These are phyloP conservation scores for Ptychadena robeensis DNA, from an alignment of 2,797 vertebrate species.

Conservation along the genomic window DNA sequence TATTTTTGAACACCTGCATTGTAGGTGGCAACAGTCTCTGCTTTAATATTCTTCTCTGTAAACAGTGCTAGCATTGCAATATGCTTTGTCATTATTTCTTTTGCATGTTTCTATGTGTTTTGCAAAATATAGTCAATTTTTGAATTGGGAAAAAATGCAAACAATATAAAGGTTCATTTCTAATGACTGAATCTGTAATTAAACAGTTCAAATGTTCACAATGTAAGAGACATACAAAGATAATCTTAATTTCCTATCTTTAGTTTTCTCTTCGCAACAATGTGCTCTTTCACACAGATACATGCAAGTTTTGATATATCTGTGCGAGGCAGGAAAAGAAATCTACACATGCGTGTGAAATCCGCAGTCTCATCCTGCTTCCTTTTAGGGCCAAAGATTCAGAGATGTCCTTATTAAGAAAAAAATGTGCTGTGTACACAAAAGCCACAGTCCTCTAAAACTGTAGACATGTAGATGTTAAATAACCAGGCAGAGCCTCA, in stretches of 20 bases:
- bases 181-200: background rate
- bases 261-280: background rate
- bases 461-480: background rate
- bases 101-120: no score
- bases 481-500: background rate
- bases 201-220: background rate
- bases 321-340: conserved; percentile 19
- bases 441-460: background rate
- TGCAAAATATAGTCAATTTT: no score
- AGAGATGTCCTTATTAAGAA: background rate
- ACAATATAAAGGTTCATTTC: background rate
- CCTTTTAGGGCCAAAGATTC: background rate
- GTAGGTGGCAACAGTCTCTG: no score
- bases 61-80: no score
- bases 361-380: background rate
- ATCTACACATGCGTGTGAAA: conserved; percentile 19
- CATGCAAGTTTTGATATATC: conserved; percentile 3
- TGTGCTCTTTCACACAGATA: background rate
- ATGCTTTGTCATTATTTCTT: no score
- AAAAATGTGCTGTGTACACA: background rate
- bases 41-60: no score
- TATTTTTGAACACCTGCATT: no score
- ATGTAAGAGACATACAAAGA: background rate
- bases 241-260: background rate
- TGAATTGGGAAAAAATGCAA: background rate